Percentiles rank a stretch among this genome's conserved stretches.
These are phyloP conservation scores for Euplexia lucipara DNA, from an alignment of 2,888 invertebrate species.

Conservation along the genomic window DNA sequence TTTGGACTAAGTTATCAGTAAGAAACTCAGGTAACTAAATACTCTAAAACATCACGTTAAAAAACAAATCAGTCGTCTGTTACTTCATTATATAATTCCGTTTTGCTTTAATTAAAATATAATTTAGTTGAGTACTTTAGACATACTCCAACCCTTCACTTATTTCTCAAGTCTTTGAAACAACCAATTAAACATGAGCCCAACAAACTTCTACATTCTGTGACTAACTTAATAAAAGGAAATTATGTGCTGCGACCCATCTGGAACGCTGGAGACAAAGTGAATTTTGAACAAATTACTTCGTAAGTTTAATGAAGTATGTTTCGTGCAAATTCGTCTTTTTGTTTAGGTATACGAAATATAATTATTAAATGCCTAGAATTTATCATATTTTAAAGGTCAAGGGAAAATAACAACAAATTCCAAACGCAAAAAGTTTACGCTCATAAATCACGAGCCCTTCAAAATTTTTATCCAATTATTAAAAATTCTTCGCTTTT, in stretches of 20 bases:
- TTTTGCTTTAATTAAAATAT: constrained; percentile 59
- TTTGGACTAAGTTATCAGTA: too few species aligned
- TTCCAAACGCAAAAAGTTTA: constrained; percentile 41
- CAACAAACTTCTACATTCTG: constrained; percentile 84
- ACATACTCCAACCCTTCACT: constrained; percentile 66
- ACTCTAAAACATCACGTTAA: background rate
- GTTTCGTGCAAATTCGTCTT: constrained; percentile 71
- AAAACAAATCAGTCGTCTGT: constrained; percentile 28
- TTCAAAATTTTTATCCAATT: constrained; percentile 38
- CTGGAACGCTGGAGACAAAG: constrained; percentile 85
- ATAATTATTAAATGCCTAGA: constrained; percentile 21
- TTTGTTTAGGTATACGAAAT: constrained; percentile 35
- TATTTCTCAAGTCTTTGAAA: constrained; percentile 78
- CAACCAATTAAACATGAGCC: constrained; percentile 84
- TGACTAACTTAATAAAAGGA: constrained; percentile 86
- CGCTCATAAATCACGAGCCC: constrained; percentile 39
- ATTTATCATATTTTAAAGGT: constrained; percentile 30
- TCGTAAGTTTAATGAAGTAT: constrained; percentile 86
- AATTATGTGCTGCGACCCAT: constrained; percentile 86
- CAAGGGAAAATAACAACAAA: constrained; percentile 37
- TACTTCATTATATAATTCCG: constrained; percentile 40
- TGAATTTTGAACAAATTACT: constrained; percentile 89
- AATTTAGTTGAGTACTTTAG: constrained; percentile 55
- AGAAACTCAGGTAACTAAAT: too few species aligned
- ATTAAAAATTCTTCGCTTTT: constrained; percentile 49